A percentile compares a stretch with the other conserved stretches of the same genome.
These are phyloP conservation scores for Protodeltote pygarga DNA, from an alignment of 2,888 invertebrate species.

Conservation along the genomic window DNA sequence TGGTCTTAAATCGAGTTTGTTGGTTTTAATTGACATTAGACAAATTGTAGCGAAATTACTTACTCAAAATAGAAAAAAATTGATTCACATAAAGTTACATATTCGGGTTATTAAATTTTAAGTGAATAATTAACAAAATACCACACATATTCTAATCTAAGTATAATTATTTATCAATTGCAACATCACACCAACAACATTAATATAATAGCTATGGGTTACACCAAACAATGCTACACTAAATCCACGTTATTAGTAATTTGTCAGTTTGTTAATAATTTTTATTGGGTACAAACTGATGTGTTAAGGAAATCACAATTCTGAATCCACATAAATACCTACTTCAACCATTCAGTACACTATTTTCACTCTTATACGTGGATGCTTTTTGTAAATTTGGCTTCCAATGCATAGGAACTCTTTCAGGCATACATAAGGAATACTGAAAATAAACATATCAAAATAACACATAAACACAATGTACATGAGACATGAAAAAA, in stretches of 20 bases:
- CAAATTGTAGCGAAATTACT: conserved; percentile 39
- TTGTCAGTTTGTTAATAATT: conserved; percentile 59
- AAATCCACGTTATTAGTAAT: conserved; percentile 69
- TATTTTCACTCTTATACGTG: conserved; percentile 87
- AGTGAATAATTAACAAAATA: conserved; percentile 55
- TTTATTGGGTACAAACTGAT: conserved; percentile 59
- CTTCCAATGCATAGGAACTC: conserved; percentile 86
- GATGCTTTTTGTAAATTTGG: conserved; percentile 86
- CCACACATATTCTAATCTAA: conserved; percentile 82
- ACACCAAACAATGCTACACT: conserved; percentile 83
- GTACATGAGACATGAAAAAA: conserved; percentile 48
- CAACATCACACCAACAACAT: conserved; percentile 85
- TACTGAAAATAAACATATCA: conserved; percentile 80
- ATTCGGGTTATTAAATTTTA: conserved; percentile 64
- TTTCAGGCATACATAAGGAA: conserved; percentile 86
- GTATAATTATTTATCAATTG: conserved; percentile 68
- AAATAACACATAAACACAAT: conserved; percentile 64
- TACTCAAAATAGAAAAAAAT: conserved; percentile 32
- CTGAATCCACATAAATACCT: conserved; percentile 72
- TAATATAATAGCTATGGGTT: conserved; percentile 80
- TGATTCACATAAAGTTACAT: conserved; percentile 64
- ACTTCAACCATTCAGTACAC: conserved; percentile 86
- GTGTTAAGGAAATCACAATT: conserved; percentile 59
- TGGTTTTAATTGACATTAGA: conserved; percentile 27
- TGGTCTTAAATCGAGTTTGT: conserved; percentile 17